Conservation (phyloP, 2,797 vertebrate genomes). For the Gallinago nigripennis region DNA sequence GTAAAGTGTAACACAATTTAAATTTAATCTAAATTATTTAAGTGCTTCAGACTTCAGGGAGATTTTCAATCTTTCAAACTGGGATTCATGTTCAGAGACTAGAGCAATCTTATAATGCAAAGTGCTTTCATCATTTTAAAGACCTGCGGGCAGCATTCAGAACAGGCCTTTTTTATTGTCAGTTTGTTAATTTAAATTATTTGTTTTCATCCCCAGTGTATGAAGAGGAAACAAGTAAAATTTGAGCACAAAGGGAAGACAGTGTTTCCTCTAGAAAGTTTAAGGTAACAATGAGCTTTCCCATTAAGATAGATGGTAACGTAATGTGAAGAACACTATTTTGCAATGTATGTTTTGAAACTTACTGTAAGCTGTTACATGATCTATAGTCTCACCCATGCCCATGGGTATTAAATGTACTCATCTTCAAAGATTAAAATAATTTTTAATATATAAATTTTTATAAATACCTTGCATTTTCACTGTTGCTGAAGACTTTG, state of each 20-base stretch:
- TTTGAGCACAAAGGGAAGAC: neutral
- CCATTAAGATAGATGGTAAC: neutral
- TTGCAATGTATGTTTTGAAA: neutral
- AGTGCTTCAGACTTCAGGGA: constrained; percentile 62
- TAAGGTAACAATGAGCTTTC: neutral
- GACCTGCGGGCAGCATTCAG: constrained; percentile 21
- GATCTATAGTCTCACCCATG: neutral
- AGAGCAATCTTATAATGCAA: constrained; percentile 50
- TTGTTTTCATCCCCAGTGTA: constrained; percentile 51
- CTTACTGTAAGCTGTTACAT: neutral
- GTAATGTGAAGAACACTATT: neutral
- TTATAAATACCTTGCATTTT: neutral
- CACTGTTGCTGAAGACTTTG: neutral
- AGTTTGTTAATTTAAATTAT: constrained; percentile 72
- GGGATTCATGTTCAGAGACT: constrained; percentile 58
- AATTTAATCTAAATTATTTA: constrained; percentile 81
- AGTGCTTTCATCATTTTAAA: constrained; percentile 56
- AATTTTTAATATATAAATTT: too few relatives aligned
- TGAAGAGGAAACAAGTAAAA: neutral
- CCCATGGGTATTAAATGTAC: fast-evolving
- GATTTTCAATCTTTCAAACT: constrained; percentile 70
- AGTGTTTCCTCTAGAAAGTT: neutral
- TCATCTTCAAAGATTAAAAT: neutral
- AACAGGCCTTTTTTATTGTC: constrained; percentile 12
- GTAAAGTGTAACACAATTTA: constrained; percentile 74